These are phyloP conservation scores for Bradypus variegatus DNA, from an alignment of 2,797 vertebrate species.

Conservation along the genomic window DNA sequence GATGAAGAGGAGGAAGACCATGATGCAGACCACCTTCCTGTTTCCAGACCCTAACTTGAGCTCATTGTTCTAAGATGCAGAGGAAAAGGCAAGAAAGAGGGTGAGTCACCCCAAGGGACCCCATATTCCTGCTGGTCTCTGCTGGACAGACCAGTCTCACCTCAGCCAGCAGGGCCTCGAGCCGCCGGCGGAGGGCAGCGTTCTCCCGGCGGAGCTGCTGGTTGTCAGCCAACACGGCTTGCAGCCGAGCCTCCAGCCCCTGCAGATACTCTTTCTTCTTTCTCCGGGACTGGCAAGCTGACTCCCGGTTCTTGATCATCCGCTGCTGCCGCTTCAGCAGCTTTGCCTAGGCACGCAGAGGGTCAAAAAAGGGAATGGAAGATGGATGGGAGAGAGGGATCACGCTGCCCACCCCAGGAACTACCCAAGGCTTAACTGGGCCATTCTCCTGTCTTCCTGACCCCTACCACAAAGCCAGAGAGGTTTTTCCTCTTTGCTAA, in stretches of 20 bases:
- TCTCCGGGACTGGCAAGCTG: constrained; percentile 88
- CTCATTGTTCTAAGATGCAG: constrained; percentile 64
- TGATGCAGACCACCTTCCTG: constrained; percentile 85
- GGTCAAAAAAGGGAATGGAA: not conserved
- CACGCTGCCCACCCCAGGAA: not conserved
- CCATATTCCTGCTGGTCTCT: rapidly evolving
- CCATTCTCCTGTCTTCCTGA: not conserved
- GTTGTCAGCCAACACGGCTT: constrained; percentile 85
- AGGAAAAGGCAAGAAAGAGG: not conserved
- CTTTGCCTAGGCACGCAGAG: constrained; percentile 76
- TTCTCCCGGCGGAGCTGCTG: constrained; percentile 85
- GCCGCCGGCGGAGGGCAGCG: constrained; percentile 79
- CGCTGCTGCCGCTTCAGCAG: constrained; percentile 91
- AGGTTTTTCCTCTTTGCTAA: not conserved
- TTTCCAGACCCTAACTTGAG: constrained; percentile 77
- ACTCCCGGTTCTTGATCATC: constrained; percentile 95
- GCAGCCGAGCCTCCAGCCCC: constrained; percentile 84
- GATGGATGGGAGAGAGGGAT: not conserved
- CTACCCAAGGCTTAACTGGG: not conserved
- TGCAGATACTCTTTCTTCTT: constrained; percentile 96
- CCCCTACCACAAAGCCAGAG: not conserved
- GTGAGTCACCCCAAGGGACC: not conserved
- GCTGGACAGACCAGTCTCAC: not conserved
- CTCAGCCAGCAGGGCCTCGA: constrained; percentile 71
- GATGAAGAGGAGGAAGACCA: constrained; percentile 87